phyloP scores from a whole-genome alignment of 1,140 invertebrate species.

The Caenorhabditis inopinata region DNA sequence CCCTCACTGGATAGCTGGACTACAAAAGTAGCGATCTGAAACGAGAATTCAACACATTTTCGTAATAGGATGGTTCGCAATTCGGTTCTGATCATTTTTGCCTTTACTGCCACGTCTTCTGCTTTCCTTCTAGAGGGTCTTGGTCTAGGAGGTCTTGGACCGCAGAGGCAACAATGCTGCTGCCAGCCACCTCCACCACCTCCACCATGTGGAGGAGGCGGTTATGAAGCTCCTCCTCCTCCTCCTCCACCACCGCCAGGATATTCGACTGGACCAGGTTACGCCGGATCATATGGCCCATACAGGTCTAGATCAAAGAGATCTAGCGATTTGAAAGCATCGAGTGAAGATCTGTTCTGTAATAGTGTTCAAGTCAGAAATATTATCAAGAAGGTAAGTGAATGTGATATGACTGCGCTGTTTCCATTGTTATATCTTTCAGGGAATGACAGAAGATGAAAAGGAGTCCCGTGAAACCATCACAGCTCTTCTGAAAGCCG shows the following conservation, averaged over 20 bases:
- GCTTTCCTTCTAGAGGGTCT: conserved; percentile 13
- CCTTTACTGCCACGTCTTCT: neutral
- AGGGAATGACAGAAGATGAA: neutral
- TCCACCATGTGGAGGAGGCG: neutral
- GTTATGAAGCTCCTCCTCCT: conserved; percentile 11
- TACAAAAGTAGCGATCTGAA: conserved; percentile 5
- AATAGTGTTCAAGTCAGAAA: conserved; percentile 20
- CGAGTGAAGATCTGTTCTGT: conserved; percentile 13
- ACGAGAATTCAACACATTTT: neutral
- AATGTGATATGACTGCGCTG: neutral
- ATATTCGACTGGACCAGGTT: neutral
- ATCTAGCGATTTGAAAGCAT: neutral
- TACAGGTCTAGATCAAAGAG: conserved; percentile 13
- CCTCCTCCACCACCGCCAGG: neutral
- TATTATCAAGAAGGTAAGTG: conserved; percentile 7
- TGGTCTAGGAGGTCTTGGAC: neutral
- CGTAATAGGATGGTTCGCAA: neutral
- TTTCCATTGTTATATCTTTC: neutral
- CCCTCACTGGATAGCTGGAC: neutral
- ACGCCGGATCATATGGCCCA: conserved; percentile 4
- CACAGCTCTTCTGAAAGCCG: conserved; percentile 1
- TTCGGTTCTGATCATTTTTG: neutral
- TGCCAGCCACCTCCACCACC: neutral
- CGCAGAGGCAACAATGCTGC: conserved; percentile 3
- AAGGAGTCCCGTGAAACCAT: conserved; percentile 15